These are phyloP conservation scores for Notarius lentiginosus DNA, from an alignment of 2,113 vertebrate genomes.

Conservation along the genomic window DNA sequence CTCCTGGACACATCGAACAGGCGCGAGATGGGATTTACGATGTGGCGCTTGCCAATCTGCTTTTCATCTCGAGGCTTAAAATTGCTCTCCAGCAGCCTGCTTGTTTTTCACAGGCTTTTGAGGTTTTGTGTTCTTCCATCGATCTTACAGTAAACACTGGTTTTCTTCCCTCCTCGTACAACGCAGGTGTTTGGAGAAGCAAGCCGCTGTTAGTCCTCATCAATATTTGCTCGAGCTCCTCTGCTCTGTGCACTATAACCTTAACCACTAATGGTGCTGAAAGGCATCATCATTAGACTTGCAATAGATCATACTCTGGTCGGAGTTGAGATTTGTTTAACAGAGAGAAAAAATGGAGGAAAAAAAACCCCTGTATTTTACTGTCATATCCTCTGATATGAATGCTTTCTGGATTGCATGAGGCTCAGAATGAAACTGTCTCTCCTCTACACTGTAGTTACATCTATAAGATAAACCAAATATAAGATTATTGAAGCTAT, in stretches of 20 bases:
- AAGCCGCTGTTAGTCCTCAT: slow-evolving; percentile 24
- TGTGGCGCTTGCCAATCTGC: background rate
- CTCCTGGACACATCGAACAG: background rate
- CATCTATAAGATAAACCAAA: background rate
- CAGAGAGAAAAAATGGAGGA: background rate
- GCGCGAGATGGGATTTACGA: slow-evolving; percentile 23
- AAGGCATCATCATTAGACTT: slow-evolving; percentile 4
- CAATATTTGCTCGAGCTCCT: slow-evolving; percentile 43
- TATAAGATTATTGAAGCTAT: too few species aligned
- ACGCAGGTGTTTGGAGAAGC: slow-evolving; percentile 39
- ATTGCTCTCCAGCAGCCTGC: slow-evolving; percentile 2
- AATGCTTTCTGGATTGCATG: background rate
- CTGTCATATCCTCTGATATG: background rate
- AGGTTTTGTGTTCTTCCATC: slow-evolving; percentile 11
- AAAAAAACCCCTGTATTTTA: too few species aligned
- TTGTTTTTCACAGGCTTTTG: slow-evolving; percentile 28
- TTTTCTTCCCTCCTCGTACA: slow-evolving; percentile 13
- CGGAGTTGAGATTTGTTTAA: slow-evolving; percentile 25
- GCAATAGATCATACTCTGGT: slow-evolving; percentile 4
- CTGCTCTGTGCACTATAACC: background rate
- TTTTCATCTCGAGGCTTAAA: slow-evolving; percentile 13
- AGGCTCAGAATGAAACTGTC: background rate
- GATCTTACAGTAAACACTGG: slow-evolving; percentile 37
- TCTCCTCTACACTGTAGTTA: background rate
- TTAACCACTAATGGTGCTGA: slow-evolving; percentile 19